Base-by-base conservation (phyloP, 2,888 invertebrate species). In the Psococerastis gibbosa region DNA sequence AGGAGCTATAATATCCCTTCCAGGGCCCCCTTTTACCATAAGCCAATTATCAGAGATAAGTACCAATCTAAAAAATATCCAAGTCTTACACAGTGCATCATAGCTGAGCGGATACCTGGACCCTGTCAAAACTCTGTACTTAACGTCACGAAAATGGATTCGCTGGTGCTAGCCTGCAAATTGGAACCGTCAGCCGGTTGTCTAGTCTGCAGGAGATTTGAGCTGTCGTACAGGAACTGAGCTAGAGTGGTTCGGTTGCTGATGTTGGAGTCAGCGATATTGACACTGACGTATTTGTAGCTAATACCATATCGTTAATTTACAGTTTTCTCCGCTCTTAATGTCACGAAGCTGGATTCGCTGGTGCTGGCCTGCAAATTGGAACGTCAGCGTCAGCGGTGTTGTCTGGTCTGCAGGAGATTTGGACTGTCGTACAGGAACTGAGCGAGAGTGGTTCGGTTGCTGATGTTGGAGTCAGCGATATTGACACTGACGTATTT, bases 231-330 rank as follows among this genome's bases (percentile, higher is more conserved):
- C 88, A 92, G 57, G 69, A 73, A 18, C 78, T 77, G 51, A 76
- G 79, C 0, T 57, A 64, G 11, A 57, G 58, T 55, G 74, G 71
- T 50, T 73, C 70, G 63, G 73, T 85, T 3, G 66, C 69, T 13
- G 78, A 80, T 53, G 65, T 91, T 22, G 94, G 94, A 23, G 73
- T 92, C 31, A 82, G 89, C 2, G 92, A 94, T 61, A 70, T 92
- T n/a, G 87, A 88, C 51, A 82, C 83, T 20, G 71, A 73, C 0
- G 72, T 78, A 15, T 77, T 95, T 32, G 71, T 78, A 22, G 68
- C 75, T 44, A 31, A 20, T 32, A 33, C 32, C 35, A 18, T 32
- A 49, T 43, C 46, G 45, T 47, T 47, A 52, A 47, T 49, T 70
- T 70, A 9, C 64, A 82, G 83, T 80, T 16, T 73, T 83, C 54